Conservation (phyloP, 2,113 vertebrate species). For the Saccopteryx bilineata region DNA sequence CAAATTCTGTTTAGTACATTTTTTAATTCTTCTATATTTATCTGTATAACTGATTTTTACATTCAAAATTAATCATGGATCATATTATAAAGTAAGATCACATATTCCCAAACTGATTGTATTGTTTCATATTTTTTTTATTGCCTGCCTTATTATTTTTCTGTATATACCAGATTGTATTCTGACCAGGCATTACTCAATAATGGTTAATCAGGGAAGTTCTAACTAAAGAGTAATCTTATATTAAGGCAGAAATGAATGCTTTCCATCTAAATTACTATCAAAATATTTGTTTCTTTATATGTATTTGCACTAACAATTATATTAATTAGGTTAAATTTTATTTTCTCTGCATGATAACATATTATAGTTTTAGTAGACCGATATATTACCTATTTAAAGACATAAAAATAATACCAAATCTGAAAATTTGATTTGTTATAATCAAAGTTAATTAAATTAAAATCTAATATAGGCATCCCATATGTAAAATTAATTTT, state of each 20-base stretch:
- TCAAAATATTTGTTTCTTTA: not conserved
- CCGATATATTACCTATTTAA: not conserved
- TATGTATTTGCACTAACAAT: not conserved
- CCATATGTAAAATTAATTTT: not conserved
- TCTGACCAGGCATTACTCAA: not conserved
- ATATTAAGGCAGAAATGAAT: not conserved
- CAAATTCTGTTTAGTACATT: not conserved
- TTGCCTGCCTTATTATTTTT: not conserved
- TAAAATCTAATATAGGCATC: not conserved
- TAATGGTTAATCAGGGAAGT: not conserved
- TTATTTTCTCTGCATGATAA: not conserved
- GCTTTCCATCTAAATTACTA: not conserved
- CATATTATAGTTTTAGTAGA: not conserved
- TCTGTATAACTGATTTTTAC: not conserved
- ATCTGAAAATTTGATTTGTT: not conserved
- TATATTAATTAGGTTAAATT: not conserved
- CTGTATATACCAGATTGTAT: not conserved
- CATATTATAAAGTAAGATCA: not conserved
- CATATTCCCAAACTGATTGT: not conserved
- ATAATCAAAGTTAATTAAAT: slow-evolving; percentile 9
- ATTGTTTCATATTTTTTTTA: not conserved
- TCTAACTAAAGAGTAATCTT: not conserved
- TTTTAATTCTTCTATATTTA: not conserved
- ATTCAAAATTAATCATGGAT: not conserved
- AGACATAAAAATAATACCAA: not conserved